Conservation (phyloP, 2,797 vertebrate species). For the Lemur catta region DNA sequence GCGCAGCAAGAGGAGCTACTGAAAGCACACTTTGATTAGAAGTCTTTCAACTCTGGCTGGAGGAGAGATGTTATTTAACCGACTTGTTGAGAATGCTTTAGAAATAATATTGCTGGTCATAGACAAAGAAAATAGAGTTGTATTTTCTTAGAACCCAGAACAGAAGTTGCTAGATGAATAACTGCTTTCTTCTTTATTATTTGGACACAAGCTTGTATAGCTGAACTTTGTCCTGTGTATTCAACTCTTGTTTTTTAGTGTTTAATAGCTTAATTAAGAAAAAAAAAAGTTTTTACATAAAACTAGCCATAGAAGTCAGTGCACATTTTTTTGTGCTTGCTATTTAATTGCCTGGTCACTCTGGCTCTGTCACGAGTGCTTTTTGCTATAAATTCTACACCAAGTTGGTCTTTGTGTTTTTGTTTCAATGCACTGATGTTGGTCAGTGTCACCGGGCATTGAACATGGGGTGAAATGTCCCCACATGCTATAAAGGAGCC, state of each 20-base stretch:
- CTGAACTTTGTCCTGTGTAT: constrained; percentile 37
- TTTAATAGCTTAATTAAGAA: constrained; percentile 42
- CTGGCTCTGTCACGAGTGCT: not conserved
- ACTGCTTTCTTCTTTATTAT: constrained; percentile 58
- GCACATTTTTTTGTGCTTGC: not conserved
- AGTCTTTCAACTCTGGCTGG: constrained; percentile 50
- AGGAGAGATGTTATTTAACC: constrained; percentile 70
- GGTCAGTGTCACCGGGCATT: not conserved
- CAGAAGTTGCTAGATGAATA: constrained; percentile 51
- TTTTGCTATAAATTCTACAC: constrained; percentile 45
- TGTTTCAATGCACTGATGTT: not conserved
- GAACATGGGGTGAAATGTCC: not conserved
- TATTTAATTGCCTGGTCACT: not conserved
- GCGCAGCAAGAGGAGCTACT: constrained; percentile 59
- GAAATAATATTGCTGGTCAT: constrained; percentile 50
- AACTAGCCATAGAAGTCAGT: not conserved
- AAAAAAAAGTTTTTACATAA: constrained; percentile 1
- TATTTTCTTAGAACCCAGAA: constrained; percentile 60
- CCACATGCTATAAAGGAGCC: constrained; percentile 9
- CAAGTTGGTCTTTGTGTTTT: constrained; percentile 30
- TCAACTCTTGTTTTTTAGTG: constrained; percentile 34
- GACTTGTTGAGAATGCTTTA: constrained; percentile 67
- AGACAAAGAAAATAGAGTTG: constrained; percentile 49
- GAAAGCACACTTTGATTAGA: constrained; percentile 66
- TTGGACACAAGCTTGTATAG: constrained; percentile 43